Conservation (phyloP, 2,113 vertebrate genomes). For the Poecile atricapillus region DNA sequence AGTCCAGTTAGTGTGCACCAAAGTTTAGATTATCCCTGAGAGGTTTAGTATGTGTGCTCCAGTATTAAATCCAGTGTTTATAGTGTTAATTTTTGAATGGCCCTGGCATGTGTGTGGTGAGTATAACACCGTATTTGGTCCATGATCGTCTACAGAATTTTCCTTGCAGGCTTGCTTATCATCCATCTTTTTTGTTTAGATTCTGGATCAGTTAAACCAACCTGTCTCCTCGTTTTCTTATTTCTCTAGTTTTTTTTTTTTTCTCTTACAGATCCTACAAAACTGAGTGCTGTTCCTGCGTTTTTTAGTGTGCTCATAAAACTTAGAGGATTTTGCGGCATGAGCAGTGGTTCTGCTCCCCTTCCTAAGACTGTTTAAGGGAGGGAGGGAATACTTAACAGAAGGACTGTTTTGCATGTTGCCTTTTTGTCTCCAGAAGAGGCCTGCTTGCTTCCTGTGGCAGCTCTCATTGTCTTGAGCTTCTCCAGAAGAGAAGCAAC, state of each 20-base stretch:
- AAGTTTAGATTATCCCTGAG: accelerated
- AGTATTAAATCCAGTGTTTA: neutral
- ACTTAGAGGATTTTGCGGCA: neutral
- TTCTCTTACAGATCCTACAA: neutral
- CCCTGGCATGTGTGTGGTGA: neutral
- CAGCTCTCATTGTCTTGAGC: neutral
- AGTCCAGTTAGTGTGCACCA: accelerated
- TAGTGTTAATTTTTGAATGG: neutral
- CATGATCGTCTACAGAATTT: neutral
- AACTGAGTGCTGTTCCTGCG: neutral
- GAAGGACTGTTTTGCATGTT: neutral
- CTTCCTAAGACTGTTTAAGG: neutral
- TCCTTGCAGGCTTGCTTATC: neutral
- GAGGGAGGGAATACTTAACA: neutral
- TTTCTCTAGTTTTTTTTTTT: neutral
- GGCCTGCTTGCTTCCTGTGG: neutral
- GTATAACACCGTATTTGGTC: accelerated
- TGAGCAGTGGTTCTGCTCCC: neutral
- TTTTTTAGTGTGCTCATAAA: neutral
- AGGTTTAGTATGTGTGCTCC: neutral
- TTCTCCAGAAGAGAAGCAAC: neutral
- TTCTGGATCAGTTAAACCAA: neutral
- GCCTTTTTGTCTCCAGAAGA: neutral
- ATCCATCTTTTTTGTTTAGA: neutral
- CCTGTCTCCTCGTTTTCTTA: neutral